Evolutionary conservation across 2,888 invertebrate genomes (phyloP).

Genomic region (Monopis laevigella): DNA sequence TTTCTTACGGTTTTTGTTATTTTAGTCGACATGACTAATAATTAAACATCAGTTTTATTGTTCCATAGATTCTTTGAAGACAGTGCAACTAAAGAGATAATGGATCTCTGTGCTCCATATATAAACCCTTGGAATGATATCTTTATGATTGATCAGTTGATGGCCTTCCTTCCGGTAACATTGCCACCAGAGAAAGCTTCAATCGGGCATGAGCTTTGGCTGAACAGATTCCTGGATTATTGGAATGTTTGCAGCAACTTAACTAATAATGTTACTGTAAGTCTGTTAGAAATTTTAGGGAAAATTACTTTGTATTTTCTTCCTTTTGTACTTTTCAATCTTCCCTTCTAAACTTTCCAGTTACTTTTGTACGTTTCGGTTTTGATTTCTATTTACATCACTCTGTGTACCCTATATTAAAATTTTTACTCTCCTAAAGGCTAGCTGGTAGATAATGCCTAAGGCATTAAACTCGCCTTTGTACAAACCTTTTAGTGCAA

Average conservation of each 20-base stretch:
- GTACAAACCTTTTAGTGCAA: too few relatives aligned
- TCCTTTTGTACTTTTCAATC: not conserved
- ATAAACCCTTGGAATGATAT: constrained; percentile 76
- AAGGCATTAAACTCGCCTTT: too few relatives aligned
- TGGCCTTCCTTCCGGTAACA: constrained; percentile 81
- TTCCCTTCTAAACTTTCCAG: too few relatives aligned
- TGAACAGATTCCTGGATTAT: constrained; percentile 78
- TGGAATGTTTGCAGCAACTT: constrained; percentile 83
- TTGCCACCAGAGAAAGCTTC: constrained; percentile 70
- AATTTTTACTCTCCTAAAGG: too few relatives aligned
- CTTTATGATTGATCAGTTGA: constrained; percentile 70
- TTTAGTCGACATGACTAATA: too few relatives aligned
- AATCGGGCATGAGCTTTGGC: constrained; percentile 79
- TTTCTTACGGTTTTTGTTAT: too few relatives aligned
- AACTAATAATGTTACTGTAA: constrained; percentile 63
- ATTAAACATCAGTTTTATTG: not conserved
- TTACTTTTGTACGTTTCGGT: too few relatives aligned
- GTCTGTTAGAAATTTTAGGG: not conserved
- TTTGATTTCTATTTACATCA: too few relatives aligned
- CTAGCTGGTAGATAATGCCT: too few relatives aligned
- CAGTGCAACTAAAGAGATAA: constrained; percentile 83
- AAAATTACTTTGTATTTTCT: not conserved
- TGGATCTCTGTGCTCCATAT: constrained; percentile 82
- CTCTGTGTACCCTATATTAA: too few relatives aligned
- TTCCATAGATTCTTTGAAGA: constrained; percentile 73